These are phyloP conservation scores for Arrhamphus sclerolepis DNA, from an alignment of 2,797 vertebrate species.

Conservation along the genomic window DNA sequence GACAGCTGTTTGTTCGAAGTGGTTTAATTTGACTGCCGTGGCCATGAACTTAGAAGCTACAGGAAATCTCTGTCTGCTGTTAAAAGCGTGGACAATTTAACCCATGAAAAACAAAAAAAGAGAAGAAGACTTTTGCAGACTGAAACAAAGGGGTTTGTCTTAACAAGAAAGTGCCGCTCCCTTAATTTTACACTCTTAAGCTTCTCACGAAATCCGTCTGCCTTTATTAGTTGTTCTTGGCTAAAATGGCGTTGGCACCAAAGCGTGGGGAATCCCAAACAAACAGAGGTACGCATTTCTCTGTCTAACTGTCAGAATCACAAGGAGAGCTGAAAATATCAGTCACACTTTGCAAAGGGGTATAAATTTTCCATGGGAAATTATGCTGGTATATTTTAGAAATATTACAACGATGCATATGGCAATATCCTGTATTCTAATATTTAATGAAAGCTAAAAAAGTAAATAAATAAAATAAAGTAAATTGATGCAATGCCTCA, in stretches of 20 bases:
- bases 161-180: conserved; percentile 62
- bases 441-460: not conserved
- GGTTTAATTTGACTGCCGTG: conserved; percentile 47
- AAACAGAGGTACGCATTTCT: conserved; percentile 54
- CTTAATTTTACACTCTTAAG: conserved; percentile 51
- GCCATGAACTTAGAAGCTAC: conserved; percentile 36
- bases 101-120: conserved; percentile 39
- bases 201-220: conserved; percentile 38
- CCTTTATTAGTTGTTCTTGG: conserved; percentile 42
- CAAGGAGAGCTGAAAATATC: conserved; percentile 37
- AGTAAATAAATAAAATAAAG: too few species aligned
- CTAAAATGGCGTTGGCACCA: conserved; percentile 37
- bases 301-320: conserved; percentile 33
- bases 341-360: conserved; percentile 30
- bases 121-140: conserved; percentile 59
- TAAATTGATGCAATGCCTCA: not conserved
- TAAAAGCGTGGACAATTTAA: conserved; percentile 67
- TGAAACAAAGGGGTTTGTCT: conserved; percentile 51
- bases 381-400: too few species aligned
- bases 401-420: too few species aligned
- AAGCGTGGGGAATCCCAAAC: conserved; percentile 60
- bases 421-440: not conserved
- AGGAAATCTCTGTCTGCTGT: conserved; percentile 60
- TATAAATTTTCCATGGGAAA: not conserved
- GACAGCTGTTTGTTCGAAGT: conserved; percentile 36